phyloP scores from a whole-genome alignment of 2,113 vertebrate species.

The Anoplopoma fimbria region DNA sequence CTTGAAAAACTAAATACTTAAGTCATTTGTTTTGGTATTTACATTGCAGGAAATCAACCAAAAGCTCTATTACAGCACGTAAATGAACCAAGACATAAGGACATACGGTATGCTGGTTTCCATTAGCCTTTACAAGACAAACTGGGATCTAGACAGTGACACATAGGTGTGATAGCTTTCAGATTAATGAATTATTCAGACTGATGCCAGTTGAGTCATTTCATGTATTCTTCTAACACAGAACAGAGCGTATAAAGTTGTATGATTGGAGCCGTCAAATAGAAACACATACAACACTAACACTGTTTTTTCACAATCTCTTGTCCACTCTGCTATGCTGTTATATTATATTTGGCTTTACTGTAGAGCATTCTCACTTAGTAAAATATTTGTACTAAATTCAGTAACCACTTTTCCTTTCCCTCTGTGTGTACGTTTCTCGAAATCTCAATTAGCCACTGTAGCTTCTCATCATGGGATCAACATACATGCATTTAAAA shows the following conservation, averaged over 20 bases:
- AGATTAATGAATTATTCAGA: conserved; percentile 4
- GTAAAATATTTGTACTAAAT: neutral
- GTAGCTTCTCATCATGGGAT: neutral
- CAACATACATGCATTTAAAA: neutral
- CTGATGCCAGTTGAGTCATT: neutral
- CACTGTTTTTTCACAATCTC: conserved; percentile 21
- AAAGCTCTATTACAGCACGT: neutral
- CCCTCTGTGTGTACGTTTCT: neutral
- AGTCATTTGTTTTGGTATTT: conserved; percentile 11
- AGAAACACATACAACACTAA: conserved; percentile 15
- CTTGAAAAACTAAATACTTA: neutral
- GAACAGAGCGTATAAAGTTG: conserved; percentile 3
- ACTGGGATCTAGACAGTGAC: neutral
- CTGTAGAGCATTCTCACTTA: neutral
- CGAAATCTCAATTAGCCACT: neutral
- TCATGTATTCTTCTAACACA: conserved; percentile 16
- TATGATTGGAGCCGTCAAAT: conserved; percentile 13
- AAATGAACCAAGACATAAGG: neutral
- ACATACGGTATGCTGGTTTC: neutral
- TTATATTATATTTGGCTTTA: neutral
- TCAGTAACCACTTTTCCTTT: neutral
- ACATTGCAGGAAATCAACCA: neutral
- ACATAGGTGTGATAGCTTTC: neutral
- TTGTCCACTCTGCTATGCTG: neutral
- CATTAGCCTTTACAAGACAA: neutral